phyloP scores from a whole-genome alignment of 2,797 vertebrate species.

The Aphelocoma californica region DNA sequence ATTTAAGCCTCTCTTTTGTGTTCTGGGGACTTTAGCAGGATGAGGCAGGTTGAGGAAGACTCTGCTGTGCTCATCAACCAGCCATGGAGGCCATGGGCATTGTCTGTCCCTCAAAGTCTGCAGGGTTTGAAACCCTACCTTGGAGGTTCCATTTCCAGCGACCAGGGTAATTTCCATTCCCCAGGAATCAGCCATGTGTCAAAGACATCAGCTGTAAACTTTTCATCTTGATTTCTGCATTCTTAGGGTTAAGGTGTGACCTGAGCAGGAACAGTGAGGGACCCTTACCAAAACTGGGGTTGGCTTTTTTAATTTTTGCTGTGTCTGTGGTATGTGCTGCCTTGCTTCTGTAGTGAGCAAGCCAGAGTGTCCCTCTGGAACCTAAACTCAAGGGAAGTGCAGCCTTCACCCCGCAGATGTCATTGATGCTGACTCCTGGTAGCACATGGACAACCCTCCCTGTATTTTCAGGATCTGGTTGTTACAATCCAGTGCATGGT shows the following conservation, averaged over 20 bases:
- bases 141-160: not conserved
- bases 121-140: not conserved
- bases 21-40: not conserved
- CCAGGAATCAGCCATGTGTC: not conserved
- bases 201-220: not conserved
- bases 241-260: not conserved
- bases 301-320: rapidly evolving
- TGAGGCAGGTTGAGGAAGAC: not conserved
- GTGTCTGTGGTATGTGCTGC: not conserved
- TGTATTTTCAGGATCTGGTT: not conserved
- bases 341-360: not conserved
- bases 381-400: not conserved
- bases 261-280: not conserved
- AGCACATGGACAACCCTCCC: not conserved
- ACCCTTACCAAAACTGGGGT: rapidly evolving
- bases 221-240: not conserved
- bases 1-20: not conserved
- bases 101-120: not conserved
- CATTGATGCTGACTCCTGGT: not conserved
- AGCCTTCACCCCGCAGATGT: not conserved
- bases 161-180: not conserved
- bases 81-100: not conserved
- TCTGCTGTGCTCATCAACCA: not conserved
- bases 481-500: not conserved
- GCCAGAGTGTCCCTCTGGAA: not conserved